These are phyloP conservation scores for Monopterus albus DNA, from an alignment of 2,113 vertebrate genomes.

Conservation along the genomic window DNA sequence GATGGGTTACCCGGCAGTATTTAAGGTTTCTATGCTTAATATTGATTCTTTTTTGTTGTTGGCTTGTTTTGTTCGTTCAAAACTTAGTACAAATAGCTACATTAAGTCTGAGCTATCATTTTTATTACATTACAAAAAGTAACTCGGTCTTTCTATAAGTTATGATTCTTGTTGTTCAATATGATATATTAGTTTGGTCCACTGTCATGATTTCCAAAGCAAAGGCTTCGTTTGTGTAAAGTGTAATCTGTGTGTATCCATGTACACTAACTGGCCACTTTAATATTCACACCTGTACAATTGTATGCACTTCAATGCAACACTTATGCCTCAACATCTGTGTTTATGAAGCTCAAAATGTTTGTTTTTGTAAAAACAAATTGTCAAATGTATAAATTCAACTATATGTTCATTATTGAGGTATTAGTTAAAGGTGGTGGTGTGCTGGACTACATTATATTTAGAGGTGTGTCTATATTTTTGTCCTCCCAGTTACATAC, in stretches of 20 bases:
- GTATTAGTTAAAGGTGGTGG: too few species aligned
- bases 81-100: conserved; percentile 79
- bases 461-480: too few species aligned
- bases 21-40: conserved; percentile 62
- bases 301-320: too few species aligned
- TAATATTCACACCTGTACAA: too few species aligned
- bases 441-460: too few species aligned
- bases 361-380: too few species aligned
- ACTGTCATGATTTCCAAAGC: conserved; percentile 58
- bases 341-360: too few species aligned
- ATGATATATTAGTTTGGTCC: conserved; percentile 75
- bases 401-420: too few species aligned
- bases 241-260: conserved; percentile 46
- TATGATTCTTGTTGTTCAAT: conserved; percentile 56
- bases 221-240: conserved; percentile 68
- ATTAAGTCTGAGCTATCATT: conserved; percentile 75
- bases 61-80: conserved; percentile 63
- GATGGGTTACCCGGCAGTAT: conserved; percentile 60
- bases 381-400: too few species aligned
- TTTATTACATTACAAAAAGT: conserved; percentile 76
- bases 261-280: too few species aligned
- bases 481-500: too few species aligned
- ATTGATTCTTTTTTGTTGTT: conserved; percentile 35
- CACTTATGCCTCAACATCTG: too few species aligned
- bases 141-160: conserved; percentile 63